A percentile compares a stretch with the other conserved stretches of the same genome.
phyloP scores from a whole-genome alignment of 2,888 invertebrate genomes.

The Hermodice carunculata region DNA sequence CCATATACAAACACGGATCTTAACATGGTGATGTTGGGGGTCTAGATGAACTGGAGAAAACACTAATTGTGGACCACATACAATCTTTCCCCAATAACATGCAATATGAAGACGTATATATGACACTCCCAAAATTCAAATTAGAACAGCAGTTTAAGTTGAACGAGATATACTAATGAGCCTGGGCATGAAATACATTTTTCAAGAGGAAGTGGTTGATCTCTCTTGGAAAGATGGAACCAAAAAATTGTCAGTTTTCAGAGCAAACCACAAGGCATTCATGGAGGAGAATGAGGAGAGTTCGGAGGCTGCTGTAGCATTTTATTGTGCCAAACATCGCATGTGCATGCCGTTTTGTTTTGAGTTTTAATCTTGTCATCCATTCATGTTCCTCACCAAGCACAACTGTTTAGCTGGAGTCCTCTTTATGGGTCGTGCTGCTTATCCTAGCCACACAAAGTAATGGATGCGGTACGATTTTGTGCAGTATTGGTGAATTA shows the following conservation, averaged over 20 bases:
- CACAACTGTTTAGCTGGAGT: constrained; percentile 26
- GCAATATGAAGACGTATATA: constrained; percentile 16
- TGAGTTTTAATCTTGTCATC: constrained; percentile 34
- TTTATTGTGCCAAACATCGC: constrained; percentile 20
- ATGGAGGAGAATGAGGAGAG: constrained; percentile 66
- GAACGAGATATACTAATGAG: constrained; percentile 39
- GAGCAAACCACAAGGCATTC: constrained; percentile 62
- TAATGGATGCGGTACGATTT: no score
- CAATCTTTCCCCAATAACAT: neutral
- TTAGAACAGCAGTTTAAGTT: constrained; percentile 47
- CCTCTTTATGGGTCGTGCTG: constrained; percentile 38
- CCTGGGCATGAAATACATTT: constrained; percentile 57
- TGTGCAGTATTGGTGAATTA: no score
- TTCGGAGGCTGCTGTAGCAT: constrained; percentile 65
- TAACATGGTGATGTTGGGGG: no score
- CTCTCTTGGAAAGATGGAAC: constrained; percentile 54
- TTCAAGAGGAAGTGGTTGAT: constrained; percentile 45
- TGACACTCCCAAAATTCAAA: constrained; percentile 54
- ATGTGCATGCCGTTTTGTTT: constrained; percentile 17
- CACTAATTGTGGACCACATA: constrained; percentile 9
- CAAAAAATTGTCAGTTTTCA: constrained; percentile 46
- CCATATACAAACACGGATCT: no score
- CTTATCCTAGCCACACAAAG: no score
- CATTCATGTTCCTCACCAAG: constrained; percentile 40
- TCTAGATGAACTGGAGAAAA: constrained; percentile 31